Evolutionary conservation across 2,888 invertebrate genomes (phyloP).

Genomic region (Eupithecia abbreviata): DNA sequence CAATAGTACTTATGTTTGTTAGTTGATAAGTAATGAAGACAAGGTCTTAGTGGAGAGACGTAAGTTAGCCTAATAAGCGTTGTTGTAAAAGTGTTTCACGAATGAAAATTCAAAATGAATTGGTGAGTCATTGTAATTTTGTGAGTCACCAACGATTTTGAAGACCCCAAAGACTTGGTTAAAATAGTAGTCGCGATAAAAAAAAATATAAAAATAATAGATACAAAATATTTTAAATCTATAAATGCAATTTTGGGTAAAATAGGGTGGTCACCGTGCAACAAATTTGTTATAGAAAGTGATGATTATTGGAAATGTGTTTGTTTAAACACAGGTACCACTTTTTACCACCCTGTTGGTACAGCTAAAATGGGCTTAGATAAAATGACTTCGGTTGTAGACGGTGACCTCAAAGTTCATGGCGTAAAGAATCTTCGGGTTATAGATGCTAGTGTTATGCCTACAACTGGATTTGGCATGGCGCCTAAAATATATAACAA

Average conservation of each 20-base stretch:
- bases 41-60: too few species aligned
- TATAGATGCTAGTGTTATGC: slow-evolving; percentile 92
- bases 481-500: too few species aligned
- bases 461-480: too few species aligned
- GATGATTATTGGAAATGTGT: slow-evolving; percentile 63
- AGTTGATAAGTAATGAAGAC: too few species aligned
- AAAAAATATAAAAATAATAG: slow-evolving; percentile 55
- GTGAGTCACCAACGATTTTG: slow-evolving; percentile 86
- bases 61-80: too few species aligned
- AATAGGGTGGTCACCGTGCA: slow-evolving; percentile 56
- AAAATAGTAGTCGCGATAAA: slow-evolving; percentile 56
- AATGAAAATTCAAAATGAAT: too few species aligned
- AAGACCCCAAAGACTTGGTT: slow-evolving; percentile 80
- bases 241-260: slow-evolving; percentile 57
- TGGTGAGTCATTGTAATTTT: not conserved
- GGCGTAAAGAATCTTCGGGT: slow-evolving; percentile 86
- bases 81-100: too few species aligned
- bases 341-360: slow-evolving; percentile 88
- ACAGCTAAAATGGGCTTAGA: slow-evolving; percentile 84
- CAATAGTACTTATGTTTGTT: too few species aligned
- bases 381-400: slow-evolving; percentile 60
- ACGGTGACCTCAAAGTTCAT: slow-evolving; percentile 85
- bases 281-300: slow-evolving; percentile 52
- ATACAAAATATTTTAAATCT: slow-evolving; percentile 57
- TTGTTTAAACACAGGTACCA: slow-evolving; percentile 74